Evolutionary conservation across 2,797 vertebrate species (phyloP), one percentile per base, ranked within the genome.

Genomic region (Taeniopygia guttata): DNA sequence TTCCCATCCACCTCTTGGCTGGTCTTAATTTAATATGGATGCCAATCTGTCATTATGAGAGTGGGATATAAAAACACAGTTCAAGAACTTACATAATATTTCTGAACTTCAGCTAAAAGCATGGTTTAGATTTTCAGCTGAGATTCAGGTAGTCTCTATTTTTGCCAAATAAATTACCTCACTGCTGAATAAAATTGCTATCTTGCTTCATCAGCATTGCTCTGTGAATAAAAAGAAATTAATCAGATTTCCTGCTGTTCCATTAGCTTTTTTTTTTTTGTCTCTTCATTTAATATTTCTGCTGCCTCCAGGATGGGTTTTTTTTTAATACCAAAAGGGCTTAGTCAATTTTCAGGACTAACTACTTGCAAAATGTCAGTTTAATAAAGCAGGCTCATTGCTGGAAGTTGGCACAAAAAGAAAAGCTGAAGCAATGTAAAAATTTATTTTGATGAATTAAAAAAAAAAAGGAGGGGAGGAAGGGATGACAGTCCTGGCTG

Each of bases 341-440:
- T 95, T 95, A 84, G 89, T 90, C 91, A 96, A 93, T 97, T 96
- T 96, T 93, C 87, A 68, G 64, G 84, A 92, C 94, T 94, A 96
- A 94, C 90, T 96, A 66, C 94, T 96, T 96, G 86, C 91, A 96
- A 95, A 97, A 96, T 92, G 90, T 95, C 96, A 95, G 62, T 95
- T 96, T 96, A 96, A 94, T 96, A 95, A 95, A 96, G 90, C 66
- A 91, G 68, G 48, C 88, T 94, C 87, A 87, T 94, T 82, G 36
- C 73, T 83, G 79, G 70, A 89, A 90, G 70, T 90, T 92, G 48
- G 89, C 93, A 87, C 62, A 70, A 72, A 93, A 72, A 73, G 74
- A 92, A 58, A 87, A 93, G 89, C 94, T 81, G 82, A 90, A 91
- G 88, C 45, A 64, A 67, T 69, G 59, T 94, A 87, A 95, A 83